Percentiles rank a stretch among this genome's conserved stretches.
These are phyloP conservation scores for Tympanoctomys barrerae DNA, from an alignment of 2,797 vertebrate genomes.

Conservation along the genomic window DNA sequence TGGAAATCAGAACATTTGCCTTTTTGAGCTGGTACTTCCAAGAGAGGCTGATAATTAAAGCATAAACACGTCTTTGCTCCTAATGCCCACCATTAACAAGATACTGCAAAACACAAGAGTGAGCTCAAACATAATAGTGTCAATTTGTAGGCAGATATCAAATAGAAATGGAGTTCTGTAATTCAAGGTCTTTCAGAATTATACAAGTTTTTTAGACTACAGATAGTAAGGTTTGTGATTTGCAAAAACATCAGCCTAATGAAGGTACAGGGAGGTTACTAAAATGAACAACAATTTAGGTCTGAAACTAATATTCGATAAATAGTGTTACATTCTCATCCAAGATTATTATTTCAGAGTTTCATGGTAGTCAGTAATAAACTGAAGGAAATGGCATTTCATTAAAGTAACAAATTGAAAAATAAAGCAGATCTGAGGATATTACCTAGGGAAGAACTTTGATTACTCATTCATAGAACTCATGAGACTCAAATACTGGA, in stretches of 20 bases:
- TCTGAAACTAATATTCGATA: background rate
- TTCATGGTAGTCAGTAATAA: background rate
- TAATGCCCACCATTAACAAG: background rate
- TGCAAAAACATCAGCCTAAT: background rate
- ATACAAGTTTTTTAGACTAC: background rate
- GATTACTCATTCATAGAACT: background rate
- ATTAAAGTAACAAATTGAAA: background rate
- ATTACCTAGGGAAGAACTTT: background rate
- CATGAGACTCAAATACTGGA: background rate
- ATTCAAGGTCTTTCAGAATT: background rate
- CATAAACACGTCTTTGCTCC: background rate
- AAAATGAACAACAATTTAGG: background rate
- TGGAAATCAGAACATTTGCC: background rate
- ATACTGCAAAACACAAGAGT: background rate
- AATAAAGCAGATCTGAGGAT: background rate
- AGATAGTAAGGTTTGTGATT: background rate
- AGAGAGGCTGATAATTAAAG: background rate
- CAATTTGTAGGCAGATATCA: background rate
- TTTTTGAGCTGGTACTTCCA: background rate
- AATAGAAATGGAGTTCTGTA: background rate
- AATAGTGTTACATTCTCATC: background rate
- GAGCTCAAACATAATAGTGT: background rate
- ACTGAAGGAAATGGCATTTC: background rate
- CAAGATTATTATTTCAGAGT: background rate
- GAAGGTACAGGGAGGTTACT: background rate